Percentiles rank a stretch among this genome's conserved stretches.
These are phyloP conservation scores for Hydrozoanthus tunicans DNA, from an alignment of 64 coral and sea anemone genomes.

Conservation along the genomic window DNA sequence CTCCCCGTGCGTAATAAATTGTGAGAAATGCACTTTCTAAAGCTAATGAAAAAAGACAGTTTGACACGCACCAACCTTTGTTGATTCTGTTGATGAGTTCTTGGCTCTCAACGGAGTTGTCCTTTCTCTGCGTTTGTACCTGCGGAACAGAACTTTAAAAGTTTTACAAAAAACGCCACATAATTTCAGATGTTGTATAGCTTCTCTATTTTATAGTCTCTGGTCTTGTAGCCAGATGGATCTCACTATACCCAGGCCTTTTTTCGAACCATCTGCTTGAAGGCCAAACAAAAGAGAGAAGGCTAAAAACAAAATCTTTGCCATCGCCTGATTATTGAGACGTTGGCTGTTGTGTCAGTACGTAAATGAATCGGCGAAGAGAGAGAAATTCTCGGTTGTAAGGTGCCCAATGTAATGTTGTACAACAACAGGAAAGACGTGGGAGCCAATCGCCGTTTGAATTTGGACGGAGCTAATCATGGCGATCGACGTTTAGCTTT, in stretches of 20 bases:
- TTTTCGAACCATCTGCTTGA: background rate
- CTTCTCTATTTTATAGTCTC: background rate
- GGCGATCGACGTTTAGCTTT: too few species aligned
- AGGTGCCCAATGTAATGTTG: too few species aligned
- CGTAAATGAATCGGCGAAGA: too few species aligned
- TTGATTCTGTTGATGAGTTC: background rate
- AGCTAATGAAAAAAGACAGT: too few species aligned
- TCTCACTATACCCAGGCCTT: background rate
- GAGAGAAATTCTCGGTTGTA: too few species aligned
- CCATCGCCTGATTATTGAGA: background rate
- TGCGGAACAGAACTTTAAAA: background rate
- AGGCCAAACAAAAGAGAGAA: background rate
- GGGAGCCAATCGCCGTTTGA: too few species aligned
- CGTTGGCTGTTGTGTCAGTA: too few species aligned
- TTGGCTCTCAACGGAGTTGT: background rate
- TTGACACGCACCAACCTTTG: constrained; percentile 1
- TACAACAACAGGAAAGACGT: too few species aligned
- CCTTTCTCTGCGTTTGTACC: background rate
- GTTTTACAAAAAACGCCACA: background rate
- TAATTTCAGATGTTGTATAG: background rate
- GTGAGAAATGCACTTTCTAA: too few species aligned
- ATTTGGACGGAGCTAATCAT: too few species aligned
- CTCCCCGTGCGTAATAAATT: too few species aligned
- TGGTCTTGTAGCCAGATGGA: background rate
- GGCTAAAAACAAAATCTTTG: background rate